Base-by-base conservation (phyloP, 2,888 invertebrate genomes). In the Diadromus collaris region DNA sequence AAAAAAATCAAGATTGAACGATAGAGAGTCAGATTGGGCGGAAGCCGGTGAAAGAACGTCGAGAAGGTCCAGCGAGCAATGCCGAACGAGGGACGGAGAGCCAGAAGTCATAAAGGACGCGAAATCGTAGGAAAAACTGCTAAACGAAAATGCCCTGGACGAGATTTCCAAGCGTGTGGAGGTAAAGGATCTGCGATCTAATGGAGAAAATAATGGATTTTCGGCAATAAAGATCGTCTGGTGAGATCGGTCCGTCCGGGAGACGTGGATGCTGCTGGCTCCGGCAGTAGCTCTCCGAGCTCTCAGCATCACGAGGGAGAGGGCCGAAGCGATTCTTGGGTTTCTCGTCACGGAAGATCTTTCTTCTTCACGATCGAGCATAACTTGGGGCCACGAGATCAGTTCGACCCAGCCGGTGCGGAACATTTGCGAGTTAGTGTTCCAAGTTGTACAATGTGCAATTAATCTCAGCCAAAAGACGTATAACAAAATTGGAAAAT, bases 191-290 rank as follows among this genome's bases (percentile, higher is more conserved):
- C 88, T 85, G 85, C 85, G 89, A 90, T 90, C 90, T 89, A 89
- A 90, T 90, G 88, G 90, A 85, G 86, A 88, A 89, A 89, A 89
- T 90, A 90, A 90, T 90, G 90, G 90, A 89, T 90, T 90, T 90
- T 88, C 84, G 87, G 88, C 87, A 90, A 88, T 90, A 89, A 90
- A 90, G 90, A 90, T 90, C 87, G 86, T 84, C 81, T 82, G 83
- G 83, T 82, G 85, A 87, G 90, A 90, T 90, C 88, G 86, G 86
- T 72, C 83, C 81, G 81, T 82, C 84, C 84, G 6, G 72, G 81
- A 84, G 80, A 72, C 67, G 71, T 54, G 54, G 16, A 38, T 65
- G 77, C 80, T 82, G 72, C 79, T 78, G 76, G 67, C 56, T n/a
- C 60, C 51, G 46, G 19, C 70, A 34, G 51, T 38, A 54, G 63